phyloP scores from a whole-genome alignment of 2,797 vertebrate species.

The Kryptolebias ocellatus region DNA sequence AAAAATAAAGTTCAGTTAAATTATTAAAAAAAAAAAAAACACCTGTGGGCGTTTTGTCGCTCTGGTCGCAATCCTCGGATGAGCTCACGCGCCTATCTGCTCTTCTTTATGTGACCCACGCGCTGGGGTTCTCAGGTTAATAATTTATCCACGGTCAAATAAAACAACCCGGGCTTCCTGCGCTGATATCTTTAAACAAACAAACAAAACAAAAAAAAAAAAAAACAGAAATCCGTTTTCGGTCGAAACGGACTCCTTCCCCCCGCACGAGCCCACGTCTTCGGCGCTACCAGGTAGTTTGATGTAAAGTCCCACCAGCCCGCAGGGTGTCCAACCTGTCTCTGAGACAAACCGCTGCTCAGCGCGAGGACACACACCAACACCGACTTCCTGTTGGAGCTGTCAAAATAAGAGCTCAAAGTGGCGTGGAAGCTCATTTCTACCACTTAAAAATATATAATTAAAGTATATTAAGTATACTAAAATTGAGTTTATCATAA shows the following conservation, averaged over 20 bases:
- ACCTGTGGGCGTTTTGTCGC: constrained; percentile 37
- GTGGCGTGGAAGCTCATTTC: no score
- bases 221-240: background rate
- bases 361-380: fast-evolving
- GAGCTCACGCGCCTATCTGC: constrained; percentile 50
- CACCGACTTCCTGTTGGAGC: constrained; percentile 19
- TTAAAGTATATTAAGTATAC: no score
- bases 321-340: constrained; percentile 40
- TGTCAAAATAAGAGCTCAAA: constrained; percentile 8
- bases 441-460: background rate
- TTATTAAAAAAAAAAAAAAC: background rate
- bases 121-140: constrained; percentile 39
- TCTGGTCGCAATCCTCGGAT: constrained; percentile 4
- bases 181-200: background rate
- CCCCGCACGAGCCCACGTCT: constrained; percentile 34
- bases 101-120: background rate
- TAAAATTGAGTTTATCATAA: no score
- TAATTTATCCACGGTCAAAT: constrained; percentile 37
- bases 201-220: background rate
- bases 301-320: constrained; percentile 30
- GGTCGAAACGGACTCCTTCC: background rate
- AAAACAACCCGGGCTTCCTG: background rate
- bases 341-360: background rate
- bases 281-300: constrained; percentile 42
- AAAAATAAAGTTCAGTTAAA: no score